Evolutionary conservation across 37 sponge, comb jelly and placozoan species (phyloP).

Genomic region (Cladorhizidae sp.): DNA sequence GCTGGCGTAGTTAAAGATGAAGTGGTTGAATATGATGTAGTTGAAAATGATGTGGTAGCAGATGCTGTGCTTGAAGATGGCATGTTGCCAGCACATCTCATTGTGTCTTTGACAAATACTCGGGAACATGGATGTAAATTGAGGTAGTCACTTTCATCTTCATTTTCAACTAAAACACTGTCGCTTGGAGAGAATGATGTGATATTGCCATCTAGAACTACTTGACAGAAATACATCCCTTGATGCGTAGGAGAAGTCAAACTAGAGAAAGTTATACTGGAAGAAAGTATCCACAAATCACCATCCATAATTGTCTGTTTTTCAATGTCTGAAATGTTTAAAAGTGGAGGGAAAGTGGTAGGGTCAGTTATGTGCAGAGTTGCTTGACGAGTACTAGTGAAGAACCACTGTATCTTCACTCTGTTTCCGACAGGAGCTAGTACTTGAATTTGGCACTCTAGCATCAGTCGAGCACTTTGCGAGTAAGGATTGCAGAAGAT

Average conservation of each 20-base stretch:
- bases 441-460: background rate
- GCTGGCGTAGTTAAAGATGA: too few species aligned
- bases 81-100: background rate
- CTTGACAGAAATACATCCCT: conserved; percentile 10
- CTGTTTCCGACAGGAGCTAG: too few species aligned
- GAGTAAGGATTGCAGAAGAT: background rate
- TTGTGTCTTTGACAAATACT: background rate
- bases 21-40: too few species aligned
- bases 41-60: background rate
- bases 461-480: background rate
- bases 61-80: background rate
- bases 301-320: too few species aligned
- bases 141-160: too few species aligned
- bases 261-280: too few species aligned
- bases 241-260: background rate
- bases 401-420: background rate
- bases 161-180: background rate
- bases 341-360: too few species aligned
- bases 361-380: too few species aligned
- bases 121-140: background rate
- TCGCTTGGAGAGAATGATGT: background rate
- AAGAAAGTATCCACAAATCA: too few species aligned
- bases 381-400: background rate
- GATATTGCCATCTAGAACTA: background rate
- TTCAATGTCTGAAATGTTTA: too few species aligned